phyloP scores from a whole-genome alignment of 2,113 vertebrate species.

The Odobenus rosmarus region DNA sequence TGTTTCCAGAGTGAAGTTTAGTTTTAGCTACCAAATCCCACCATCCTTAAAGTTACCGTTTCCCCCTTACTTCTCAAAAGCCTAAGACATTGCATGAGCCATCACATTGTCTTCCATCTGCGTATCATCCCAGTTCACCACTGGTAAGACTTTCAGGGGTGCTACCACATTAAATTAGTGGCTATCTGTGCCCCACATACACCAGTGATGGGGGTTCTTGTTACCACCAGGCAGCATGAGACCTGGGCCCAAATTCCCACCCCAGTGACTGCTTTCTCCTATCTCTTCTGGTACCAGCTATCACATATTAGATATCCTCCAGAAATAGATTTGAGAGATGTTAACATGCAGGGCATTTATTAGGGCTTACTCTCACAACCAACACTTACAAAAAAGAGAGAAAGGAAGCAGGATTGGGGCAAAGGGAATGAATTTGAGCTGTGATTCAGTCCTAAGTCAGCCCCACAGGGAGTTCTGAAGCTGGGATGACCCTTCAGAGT shows the following conservation, averaged over 20 bases:
- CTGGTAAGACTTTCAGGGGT: not conserved
- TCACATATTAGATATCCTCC: not conserved
- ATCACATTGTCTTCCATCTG: not conserved
- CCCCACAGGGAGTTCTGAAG: not conserved
- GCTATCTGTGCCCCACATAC: not conserved
- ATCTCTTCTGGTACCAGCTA: not conserved
- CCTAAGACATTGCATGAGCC: not conserved
- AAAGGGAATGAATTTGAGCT: not conserved
- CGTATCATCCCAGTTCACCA: not conserved
- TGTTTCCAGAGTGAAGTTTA: conserved; percentile 5
- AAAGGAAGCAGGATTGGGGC: not conserved
- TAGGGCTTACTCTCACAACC: not conserved
- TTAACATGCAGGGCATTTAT: not conserved
- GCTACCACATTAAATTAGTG: not conserved
- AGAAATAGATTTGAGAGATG: not conserved
- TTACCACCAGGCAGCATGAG: not conserved
- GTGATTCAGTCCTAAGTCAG: not conserved
- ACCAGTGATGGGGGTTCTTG: not conserved
- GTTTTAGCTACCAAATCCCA: not conserved
- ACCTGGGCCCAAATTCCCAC: not conserved
- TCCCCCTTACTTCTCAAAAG: conserved; percentile 4
- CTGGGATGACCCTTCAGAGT: not conserved
- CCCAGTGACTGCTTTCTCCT: not conserved
- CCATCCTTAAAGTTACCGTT: not conserved
- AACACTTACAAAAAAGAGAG: not conserved